These are phyloP conservation scores for Pseudonaja textilis DNA, from an alignment of 2,113 vertebrate species.

Conservation along the genomic window DNA sequence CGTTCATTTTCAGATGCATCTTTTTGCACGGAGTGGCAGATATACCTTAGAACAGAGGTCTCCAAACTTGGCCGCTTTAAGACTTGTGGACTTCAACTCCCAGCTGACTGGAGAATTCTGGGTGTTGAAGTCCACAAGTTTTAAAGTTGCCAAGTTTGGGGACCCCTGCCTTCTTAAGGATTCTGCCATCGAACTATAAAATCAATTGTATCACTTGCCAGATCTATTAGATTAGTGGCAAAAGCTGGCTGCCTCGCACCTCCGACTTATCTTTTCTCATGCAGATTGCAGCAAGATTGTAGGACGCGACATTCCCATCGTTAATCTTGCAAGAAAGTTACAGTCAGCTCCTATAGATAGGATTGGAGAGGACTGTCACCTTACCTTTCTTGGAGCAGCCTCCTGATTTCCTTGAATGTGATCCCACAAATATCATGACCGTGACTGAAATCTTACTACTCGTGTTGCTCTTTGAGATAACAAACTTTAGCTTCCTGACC, in stretches of 20 bases:
- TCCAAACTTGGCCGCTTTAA: no score
- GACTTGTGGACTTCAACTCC: no score
- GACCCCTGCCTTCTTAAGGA: not conserved
- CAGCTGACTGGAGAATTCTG: no score
- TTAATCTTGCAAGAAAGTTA: not conserved
- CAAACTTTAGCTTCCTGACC: not conserved
- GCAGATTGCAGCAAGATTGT: not conserved
- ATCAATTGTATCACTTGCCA: not conserved
- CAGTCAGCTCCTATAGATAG: not conserved
- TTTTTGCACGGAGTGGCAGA: not conserved
- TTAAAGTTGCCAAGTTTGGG: no score
- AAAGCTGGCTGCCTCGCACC: not conserved
- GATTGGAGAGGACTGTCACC: not conserved
- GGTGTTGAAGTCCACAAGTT: no score
- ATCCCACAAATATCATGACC: not conserved
- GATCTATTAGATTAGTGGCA: not conserved
- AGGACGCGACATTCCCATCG: not conserved
- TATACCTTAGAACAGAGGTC: not conserved
- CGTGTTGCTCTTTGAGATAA: not conserved
- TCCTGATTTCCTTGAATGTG: not conserved
- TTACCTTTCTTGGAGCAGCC: not conserved
- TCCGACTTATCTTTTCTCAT: not conserved
- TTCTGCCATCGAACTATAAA: not conserved
- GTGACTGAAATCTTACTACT: not conserved
- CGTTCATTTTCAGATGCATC: not conserved